A percentile compares a stretch with the other conserved stretches of the same genome.
Conservation (phyloP, 1,140 invertebrate genomes). For the Pararge aegeria region DNA sequence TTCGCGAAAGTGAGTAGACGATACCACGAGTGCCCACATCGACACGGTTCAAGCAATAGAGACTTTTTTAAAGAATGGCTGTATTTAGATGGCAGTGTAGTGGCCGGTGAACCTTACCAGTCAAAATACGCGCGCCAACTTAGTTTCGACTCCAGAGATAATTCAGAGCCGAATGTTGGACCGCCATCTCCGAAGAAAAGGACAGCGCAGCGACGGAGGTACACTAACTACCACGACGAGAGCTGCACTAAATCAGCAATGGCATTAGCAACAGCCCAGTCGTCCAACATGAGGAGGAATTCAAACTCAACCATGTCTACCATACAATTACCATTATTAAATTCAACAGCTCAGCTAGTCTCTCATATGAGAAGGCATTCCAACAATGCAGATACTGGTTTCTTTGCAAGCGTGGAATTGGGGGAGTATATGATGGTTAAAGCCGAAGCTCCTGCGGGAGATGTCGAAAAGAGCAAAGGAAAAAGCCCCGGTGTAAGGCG, state of each 20-base stretch:
- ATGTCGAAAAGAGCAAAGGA: conserved; percentile 63
- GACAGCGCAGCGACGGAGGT: conserved; percentile 59
- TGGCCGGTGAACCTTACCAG: conserved; percentile 65
- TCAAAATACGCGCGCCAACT: conserved; percentile 71
- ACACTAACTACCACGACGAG: conserved; percentile 69
- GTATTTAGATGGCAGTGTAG: conserved; percentile 62
- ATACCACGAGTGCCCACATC: conserved; percentile 62
- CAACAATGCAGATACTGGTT: conserved; percentile 81
- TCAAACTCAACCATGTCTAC: conserved; percentile 82
- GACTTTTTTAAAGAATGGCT: conserved; percentile 75
- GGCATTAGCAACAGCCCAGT: conserved; percentile 62
- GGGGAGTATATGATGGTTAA: conserved; percentile 79
- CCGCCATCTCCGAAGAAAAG: conserved; percentile 72
- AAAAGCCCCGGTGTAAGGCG: conserved; percentile 80
- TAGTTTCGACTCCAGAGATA: conserved; percentile 77
- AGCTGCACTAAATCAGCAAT: conserved; percentile 75
- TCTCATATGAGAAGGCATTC: conserved; percentile 82
- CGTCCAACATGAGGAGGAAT: conserved; percentile 79
- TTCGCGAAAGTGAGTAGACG: conserved; percentile 66
- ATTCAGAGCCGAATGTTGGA: conserved; percentile 71
- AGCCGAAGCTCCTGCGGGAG: conserved; percentile 54
- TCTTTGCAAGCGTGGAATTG: conserved; percentile 79
- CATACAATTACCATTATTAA: conserved; percentile 77
- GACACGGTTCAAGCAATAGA: conserved; percentile 53
- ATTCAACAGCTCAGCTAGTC: conserved; percentile 73